phyloP scores from a whole-genome alignment of 2,113 vertebrate species.

The Cephalopholis sonnerati region DNA sequence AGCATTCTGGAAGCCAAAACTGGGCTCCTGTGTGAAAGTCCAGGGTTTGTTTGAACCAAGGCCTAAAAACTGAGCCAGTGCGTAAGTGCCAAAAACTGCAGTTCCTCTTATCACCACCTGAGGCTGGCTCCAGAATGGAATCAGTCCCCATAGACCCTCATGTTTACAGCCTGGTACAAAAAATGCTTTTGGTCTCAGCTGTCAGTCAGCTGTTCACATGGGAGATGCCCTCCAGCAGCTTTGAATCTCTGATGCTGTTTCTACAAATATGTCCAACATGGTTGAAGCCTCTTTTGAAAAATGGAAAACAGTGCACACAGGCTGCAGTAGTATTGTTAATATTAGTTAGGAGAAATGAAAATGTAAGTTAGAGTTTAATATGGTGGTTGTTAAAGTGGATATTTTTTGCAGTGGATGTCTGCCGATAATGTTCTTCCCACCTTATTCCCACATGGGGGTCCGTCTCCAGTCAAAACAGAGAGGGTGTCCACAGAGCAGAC shows the following conservation, averaged over 20 bases:
- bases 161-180: too few relatives aligned
- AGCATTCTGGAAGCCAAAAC: too few relatives aligned
- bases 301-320: too few relatives aligned
- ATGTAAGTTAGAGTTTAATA: background rate
- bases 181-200: background rate
- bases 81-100: too few relatives aligned
- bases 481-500: constrained; percentile 36
- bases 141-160: too few relatives aligned
- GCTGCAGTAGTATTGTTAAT: background rate
- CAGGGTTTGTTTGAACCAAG: too few relatives aligned
- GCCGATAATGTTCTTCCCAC: constrained; percentile 26
- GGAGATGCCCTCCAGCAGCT: background rate
- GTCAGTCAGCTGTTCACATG: background rate
- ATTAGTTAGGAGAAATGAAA: background rate
- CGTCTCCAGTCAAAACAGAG: constrained; percentile 77
- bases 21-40: too few relatives aligned
- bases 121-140: too few relatives aligned
- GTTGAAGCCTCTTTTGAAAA: background rate
- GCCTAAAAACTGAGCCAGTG: too few relatives aligned
- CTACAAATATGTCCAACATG: background rate
- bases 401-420: constrained; percentile 42
- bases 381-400: background rate
- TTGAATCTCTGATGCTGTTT: background rate
- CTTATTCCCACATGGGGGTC: constrained; percentile 77
- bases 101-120: too few relatives aligned